These are phyloP conservation scores for Haliclystus octoradiatus DNA, from an alignment of 30 jellyfish, hydroid and myxozoan genomes.

Conservation along the genomic window DNA sequence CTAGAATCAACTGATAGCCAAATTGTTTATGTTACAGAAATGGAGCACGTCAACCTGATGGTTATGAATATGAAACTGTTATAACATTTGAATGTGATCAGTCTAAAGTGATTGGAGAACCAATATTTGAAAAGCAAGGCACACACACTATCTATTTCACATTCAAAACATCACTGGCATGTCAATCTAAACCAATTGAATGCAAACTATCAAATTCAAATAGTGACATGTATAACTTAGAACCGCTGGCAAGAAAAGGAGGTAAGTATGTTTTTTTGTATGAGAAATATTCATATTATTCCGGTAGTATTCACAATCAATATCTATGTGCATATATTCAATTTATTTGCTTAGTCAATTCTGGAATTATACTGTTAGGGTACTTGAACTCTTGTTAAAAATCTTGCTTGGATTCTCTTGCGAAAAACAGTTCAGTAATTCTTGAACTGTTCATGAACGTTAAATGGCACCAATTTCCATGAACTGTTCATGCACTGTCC, in stretches of 20 bases:
- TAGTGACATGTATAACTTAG: slow-evolving; percentile 46
- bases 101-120: slow-evolving; percentile 28
- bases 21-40: slow-evolving; percentile 16
- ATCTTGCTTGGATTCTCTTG: too few relatives aligned
- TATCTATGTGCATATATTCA: too few relatives aligned
- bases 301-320: too few relatives aligned
- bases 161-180: slow-evolving; percentile 58
- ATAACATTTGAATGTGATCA: slow-evolving; percentile 34
- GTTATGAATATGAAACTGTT: slow-evolving; percentile 28
- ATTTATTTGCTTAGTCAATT: too few relatives aligned
- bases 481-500: too few relatives aligned
- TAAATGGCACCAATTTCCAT: too few relatives aligned
- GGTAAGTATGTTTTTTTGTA: slow-evolving; percentile 40
- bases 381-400: too few relatives aligned
- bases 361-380: too few relatives aligned
- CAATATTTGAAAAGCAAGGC: slow-evolving; percentile 13
- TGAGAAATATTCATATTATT: too few relatives aligned
- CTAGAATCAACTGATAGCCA: too few relatives aligned
- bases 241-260: slow-evolving; percentile 34
- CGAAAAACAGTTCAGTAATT: too few relatives aligned
- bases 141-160: slow-evolving; percentile 8
- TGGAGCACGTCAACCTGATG: slow-evolving; percentile 43
- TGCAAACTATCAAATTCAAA: slow-evolving; percentile 48
- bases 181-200: slow-evolving; percentile 55
- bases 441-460: too few relatives aligned